Evolutionary conservation across 64 coral and sea anemone genomes (phyloP), one percentile per base, ranked within the genome.

Genomic region (Hydrozoanthus tunicans): DNA sequence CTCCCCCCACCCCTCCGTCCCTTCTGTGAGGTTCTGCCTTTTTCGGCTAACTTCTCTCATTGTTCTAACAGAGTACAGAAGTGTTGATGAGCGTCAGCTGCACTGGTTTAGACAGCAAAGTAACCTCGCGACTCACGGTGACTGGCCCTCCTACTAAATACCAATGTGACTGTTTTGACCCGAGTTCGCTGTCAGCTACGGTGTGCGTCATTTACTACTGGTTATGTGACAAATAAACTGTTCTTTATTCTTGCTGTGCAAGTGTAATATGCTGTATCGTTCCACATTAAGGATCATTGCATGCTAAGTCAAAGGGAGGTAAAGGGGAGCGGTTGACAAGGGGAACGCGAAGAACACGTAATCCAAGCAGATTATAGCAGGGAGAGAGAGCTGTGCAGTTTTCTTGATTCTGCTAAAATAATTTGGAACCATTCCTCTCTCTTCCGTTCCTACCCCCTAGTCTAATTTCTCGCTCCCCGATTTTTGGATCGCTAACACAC

Each of bases 171-270:
- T 81, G 79, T 9, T 51, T 51, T 10, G 60, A 26, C 5, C 23
- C 58, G 9, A 10, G 9, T 4, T 1, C 23, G 1, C 3, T 3
- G 26, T 1, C 5, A 59, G 12, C 4, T 4, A 5, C 9, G 12
- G 25, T 6, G 4, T 81, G 79, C 9, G 58, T 81, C 15, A 64
- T 63, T 14, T 25, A 81, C 63, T 81, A 81, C 58, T 81, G 79
- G 79, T 81, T 81, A 61, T 81, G 79, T 59, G 59, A 81, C 57
- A 81, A 81, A 6, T 81, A 51, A 81, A 81, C 24, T 57, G 4
- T 13, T 4, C 10, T 17, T 6, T 14, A 72, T 43, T 43, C 32
- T 43, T 76, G 43, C 43, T 13, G 43, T 9, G 13, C 10, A 76
- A 76, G 10, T 53, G 27, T 10, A 9, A 4, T 3, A 13, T 53